Conservation (phyloP, 2,113 vertebrate species). For the Chaetodon auriga region DNA sequence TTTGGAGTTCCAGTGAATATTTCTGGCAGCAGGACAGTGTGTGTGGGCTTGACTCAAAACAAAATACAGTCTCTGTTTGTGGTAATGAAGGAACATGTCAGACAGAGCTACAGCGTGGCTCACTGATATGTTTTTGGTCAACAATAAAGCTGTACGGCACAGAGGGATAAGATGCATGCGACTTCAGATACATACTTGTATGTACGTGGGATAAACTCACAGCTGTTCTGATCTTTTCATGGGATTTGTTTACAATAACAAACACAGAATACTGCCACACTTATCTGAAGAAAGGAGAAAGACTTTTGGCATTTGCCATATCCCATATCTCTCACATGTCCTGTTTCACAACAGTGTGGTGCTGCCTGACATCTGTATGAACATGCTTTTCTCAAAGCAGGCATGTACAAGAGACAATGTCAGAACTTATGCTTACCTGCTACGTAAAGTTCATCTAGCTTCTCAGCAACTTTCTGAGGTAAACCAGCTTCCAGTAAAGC, state of each 20-base stretch:
- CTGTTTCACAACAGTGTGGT: not conserved
- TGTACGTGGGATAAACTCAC: no score
- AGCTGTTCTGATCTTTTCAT: not conserved
- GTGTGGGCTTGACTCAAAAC: not conserved
- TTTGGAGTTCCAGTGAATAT: not conserved
- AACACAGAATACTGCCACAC: not conserved
- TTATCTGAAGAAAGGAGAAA: not conserved
- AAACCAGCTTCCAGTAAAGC: constrained; percentile 95
- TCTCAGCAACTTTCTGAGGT: constrained; percentile 97
- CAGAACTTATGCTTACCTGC: constrained; percentile 87
- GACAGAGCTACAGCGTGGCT: not conserved
- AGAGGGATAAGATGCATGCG: not conserved
- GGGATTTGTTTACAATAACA: not conserved
- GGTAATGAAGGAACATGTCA: not conserved
- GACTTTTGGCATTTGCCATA: no score
- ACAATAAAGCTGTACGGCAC: not conserved
- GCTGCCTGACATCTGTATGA: no score
- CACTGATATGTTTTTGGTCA: not conserved
- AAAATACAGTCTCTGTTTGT: not conserved
- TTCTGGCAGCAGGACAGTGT: not conserved
- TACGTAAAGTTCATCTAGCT: constrained; percentile 98
- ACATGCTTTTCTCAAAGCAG: not conserved
- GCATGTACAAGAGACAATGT: no score
- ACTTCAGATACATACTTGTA: not conserved
- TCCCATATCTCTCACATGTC: no score